Conservation (phyloP, 2,797 vertebrate species). For the Avahi laniger region DNA sequence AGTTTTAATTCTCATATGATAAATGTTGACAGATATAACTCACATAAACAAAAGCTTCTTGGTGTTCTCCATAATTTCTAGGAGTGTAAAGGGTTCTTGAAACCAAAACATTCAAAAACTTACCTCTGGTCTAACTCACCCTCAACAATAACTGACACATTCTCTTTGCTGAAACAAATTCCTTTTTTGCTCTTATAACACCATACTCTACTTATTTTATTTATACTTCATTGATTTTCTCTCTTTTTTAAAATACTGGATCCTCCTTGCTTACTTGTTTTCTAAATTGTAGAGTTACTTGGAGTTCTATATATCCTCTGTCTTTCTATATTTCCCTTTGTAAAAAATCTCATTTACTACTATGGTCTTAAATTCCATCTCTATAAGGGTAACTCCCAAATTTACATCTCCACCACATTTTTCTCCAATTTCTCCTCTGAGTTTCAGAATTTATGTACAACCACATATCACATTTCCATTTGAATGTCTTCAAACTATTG, state of each 20-base stretch:
- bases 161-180: not conserved
- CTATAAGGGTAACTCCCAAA: not conserved
- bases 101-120: not conserved
- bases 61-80: not conserved
- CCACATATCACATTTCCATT: not conserved
- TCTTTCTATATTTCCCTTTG: not conserved
- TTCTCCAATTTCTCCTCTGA: not conserved
- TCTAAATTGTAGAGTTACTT: not conserved
- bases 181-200: not conserved
- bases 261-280: not conserved
- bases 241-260: not conserved
- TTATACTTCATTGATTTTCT: not conserved
- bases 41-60: not conserved
- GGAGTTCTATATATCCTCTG: not conserved
- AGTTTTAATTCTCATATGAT: not conserved
- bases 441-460: not conserved
- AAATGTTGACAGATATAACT: not conserved
- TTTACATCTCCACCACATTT: not conserved
- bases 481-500: not conserved
- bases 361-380: not conserved
- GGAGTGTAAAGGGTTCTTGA: not conserved
- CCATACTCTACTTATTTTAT: not conserved
- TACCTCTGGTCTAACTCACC: not conserved
- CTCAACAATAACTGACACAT: too few relatives aligned
- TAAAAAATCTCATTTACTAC: not conserved